A percentile compares a stretch with the other conserved stretches of the same genome.
These are phyloP conservation scores for Melolontha melolontha DNA, from an alignment of 2,888 invertebrate genomes.

Conservation along the genomic window DNA sequence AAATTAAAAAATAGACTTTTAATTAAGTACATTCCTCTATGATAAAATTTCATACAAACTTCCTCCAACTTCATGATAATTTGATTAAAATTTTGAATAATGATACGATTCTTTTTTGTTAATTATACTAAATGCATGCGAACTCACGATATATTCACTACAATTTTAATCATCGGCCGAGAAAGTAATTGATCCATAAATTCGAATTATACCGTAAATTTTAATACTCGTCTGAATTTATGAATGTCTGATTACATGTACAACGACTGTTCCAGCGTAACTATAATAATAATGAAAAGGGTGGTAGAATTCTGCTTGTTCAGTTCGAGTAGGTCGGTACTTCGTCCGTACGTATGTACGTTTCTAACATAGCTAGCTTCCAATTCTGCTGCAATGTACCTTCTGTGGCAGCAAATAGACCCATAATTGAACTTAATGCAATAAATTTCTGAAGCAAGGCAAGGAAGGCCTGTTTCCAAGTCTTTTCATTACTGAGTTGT, in stretches of 20 bases:
- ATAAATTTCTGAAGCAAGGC: slow-evolving; percentile 26
- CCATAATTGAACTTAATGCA: slow-evolving; percentile 34
- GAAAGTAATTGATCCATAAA: slow-evolving; percentile 32
- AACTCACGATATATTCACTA: no score
- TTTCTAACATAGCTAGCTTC: neutral
- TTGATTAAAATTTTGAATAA: no score
- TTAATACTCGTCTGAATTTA: slow-evolving; percentile 17
- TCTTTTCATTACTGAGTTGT: slow-evolving; percentile 26
- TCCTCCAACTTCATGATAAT: no score
- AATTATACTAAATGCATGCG: no score
- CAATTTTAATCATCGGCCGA: slow-evolving; percentile 26
- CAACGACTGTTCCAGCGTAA: slow-evolving; percentile 1
- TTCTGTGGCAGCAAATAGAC: slow-evolving; percentile 19
- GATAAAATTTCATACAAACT: no score
- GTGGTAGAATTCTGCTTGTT: neutral
- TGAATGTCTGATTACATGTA: slow-evolving; percentile 18
- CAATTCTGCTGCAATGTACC: slow-evolving; percentile 5
- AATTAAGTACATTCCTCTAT: no score
- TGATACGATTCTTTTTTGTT: no score
- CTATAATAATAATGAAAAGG: slow-evolving; percentile 19
- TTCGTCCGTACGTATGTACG: neutral
- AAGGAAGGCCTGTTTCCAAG: slow-evolving; percentile 29
- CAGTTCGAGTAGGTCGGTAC: no score
- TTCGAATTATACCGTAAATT: slow-evolving; percentile 37
- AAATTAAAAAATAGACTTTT: no score